Percentiles rank a stretch among this genome's conserved stretches.
phyloP scores from a whole-genome alignment of 2,113 vertebrate genomes.

The Chloropsis hardwickii region DNA sequence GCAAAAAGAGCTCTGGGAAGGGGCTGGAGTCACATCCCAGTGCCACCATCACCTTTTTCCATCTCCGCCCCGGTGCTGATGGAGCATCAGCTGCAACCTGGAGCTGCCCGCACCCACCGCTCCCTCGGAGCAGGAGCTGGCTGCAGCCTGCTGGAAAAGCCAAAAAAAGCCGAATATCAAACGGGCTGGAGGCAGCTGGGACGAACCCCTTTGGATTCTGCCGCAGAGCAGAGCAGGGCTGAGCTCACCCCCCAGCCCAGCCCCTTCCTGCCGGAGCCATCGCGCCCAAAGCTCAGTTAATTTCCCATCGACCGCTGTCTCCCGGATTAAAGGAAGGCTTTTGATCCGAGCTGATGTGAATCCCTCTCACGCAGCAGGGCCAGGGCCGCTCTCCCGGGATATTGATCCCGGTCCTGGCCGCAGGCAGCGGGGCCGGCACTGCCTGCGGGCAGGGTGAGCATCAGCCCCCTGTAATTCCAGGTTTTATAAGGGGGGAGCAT shows the following conservation, averaged over 20 bases:
- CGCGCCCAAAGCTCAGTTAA: background rate
- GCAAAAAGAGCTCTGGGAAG: background rate
- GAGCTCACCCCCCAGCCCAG: background rate
- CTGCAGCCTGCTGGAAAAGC: background rate
- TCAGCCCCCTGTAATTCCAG: background rate
- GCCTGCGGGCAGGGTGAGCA: background rate
- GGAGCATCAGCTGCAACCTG: background rate
- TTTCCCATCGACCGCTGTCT: conserved; percentile 23
- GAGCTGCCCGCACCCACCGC: too few species aligned
- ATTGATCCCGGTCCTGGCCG: background rate
- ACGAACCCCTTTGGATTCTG: background rate
- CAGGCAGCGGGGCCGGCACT: background rate
- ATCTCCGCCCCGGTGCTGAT: rapidly evolving
- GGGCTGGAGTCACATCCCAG: background rate
- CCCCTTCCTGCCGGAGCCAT: background rate
- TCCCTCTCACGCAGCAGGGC: background rate
- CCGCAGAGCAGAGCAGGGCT: background rate
- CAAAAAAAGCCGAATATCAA: background rate
- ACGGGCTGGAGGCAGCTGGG: background rate
- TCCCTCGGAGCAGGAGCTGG: background rate
- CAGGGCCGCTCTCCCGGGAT: background rate
- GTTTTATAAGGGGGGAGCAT: rapidly evolving
- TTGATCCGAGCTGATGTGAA: background rate
- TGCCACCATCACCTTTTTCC: rapidly evolving
- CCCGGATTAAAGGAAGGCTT: background rate